phyloP scores from a whole-genome alignment of 1,140 invertebrate species.

The Trachelipus rathkii region DNA sequence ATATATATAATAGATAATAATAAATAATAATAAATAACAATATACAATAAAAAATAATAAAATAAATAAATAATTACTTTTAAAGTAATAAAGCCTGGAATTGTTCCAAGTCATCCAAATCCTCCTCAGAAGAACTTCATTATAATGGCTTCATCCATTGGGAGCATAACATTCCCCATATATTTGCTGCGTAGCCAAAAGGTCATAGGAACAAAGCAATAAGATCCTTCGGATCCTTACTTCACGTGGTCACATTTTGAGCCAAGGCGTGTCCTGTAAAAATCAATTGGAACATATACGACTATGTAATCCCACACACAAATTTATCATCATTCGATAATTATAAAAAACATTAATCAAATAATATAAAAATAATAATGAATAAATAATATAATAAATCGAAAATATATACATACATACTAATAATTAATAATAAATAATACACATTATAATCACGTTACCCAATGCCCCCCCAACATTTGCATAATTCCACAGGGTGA shows the following conservation, averaged over 20 bases:
- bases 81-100: slow-evolving; percentile 59
- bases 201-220: slow-evolving; percentile 92
- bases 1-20: too few relatives aligned
- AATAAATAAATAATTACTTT: too few relatives aligned
- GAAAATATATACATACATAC: too few relatives aligned
- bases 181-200: slow-evolving; percentile 89
- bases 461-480: slow-evolving; percentile 92
- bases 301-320: too few relatives aligned
- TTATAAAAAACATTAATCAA: background rate
- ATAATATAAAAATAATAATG: slow-evolving; percentile 26
- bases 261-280: slow-evolving; percentile 57
- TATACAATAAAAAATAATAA: too few relatives aligned
- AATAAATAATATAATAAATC: slow-evolving; percentile 13
- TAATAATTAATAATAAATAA: slow-evolving; percentile 1
- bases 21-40: too few relatives aligned
- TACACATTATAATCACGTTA: slow-evolving; percentile 32
- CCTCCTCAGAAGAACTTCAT: slow-evolving; percentile 89
- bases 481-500: slow-evolving; percentile 81
- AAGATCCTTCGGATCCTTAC: slow-evolving; percentile 85
- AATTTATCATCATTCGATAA: too few relatives aligned
- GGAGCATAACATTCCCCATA: slow-evolving; percentile 98
- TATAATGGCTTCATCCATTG: slow-evolving; percentile 96
- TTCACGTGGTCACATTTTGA: slow-evolving; percentile 88
- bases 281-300: too few relatives aligned
- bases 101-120: slow-evolving; percentile 84